phyloP scores from a whole-genome alignment of 2,113 vertebrate genomes.

The Cinclus mexicanus region DNA sequence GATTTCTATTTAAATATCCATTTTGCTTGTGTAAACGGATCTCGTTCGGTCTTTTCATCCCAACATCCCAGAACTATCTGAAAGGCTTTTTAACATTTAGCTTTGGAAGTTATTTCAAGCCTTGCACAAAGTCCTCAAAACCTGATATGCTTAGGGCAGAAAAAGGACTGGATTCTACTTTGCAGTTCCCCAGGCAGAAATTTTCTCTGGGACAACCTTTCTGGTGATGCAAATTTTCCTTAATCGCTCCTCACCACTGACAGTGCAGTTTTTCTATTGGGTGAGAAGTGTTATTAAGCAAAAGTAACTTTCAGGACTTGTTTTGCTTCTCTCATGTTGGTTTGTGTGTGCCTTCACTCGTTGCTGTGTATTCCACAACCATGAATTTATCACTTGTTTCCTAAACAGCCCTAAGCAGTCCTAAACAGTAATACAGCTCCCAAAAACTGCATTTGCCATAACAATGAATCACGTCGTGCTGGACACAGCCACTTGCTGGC shows the following conservation, averaged over 20 bases:
- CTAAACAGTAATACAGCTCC: neutral
- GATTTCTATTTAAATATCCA: conserved; percentile 72
- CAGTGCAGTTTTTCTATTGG: neutral
- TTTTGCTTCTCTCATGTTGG: neutral
- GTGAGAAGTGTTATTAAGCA: neutral
- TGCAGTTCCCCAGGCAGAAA: neutral
- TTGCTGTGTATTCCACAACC: rapidly evolving
- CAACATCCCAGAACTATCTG: conserved; percentile 39
- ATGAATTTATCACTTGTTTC: neutral
- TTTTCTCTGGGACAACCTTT: neutral
- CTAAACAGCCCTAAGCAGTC: neutral
- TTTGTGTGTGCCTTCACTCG: neutral
- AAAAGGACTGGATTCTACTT: neutral
- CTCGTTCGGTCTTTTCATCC: conserved; percentile 40
- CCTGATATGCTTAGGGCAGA: neutral
- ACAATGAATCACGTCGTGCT: neutral
- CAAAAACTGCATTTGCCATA: neutral
- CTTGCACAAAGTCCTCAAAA: conserved; percentile 46
- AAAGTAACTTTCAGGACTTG: neutral
- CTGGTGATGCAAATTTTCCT: neutral
- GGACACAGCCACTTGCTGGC: neutral
- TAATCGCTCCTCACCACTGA: neutral
- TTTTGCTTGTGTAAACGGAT: conserved; percentile 67
- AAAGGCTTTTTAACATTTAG: conserved; percentile 55
- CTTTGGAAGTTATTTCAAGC: conserved; percentile 64